Base-by-base conservation (phyloP, 2,113 vertebrate species). In the Paramormyrops kingsleyae region DNA sequence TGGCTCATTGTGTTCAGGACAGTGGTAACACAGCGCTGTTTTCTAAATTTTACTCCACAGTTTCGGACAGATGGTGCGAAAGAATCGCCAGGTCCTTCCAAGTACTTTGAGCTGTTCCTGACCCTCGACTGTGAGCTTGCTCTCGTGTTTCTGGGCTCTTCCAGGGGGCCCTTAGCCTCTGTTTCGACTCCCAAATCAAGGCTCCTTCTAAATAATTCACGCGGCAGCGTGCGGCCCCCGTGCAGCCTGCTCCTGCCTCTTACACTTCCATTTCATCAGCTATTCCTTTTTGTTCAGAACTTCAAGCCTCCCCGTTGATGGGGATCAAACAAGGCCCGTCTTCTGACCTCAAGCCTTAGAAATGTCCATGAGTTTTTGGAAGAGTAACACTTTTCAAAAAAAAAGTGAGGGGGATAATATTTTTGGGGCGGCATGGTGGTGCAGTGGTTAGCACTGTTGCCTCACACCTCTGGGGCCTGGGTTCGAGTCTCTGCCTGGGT, bases 241-340 rank as follows among this genome's bases (percentile, higher is more conserved):
- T 89, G 70, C 80, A 90, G 84, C 52, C 87, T 44, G 74, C 77
- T 88, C 74, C 88, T 83, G 87, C 24, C 84, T 91, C 89, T 90
- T 83, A 90, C 92, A 44, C 90, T 56, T 50, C 59, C 46, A 70
- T 91, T 95, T 95, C 94, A 94, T 96, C 93, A 94, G 87, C 91
- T 94, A 95, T 95, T 95, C 94, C 91, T 93, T 96, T 95, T 96
- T 90, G 90, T 91, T 91, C 87, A 91, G 92, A 93, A 92, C 93
- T 92, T 92, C 91, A 90, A 92, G 92, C 91, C 94, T 42, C 85
- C 87, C 74, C 85, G 92, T 91, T 89, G 90, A 90, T 83, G 66
- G 90, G 88, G 90, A 93, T 94, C 93, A 93, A 92, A 92, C 91
- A 66, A 89, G 90, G 87, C 24, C 52, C 47, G 87, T 92, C 88